A percentile compares a stretch with the other conserved stretches of the same genome.
phyloP scores from a whole-genome alignment of 2,113 vertebrate genomes.

The Lonchura striata region DNA sequence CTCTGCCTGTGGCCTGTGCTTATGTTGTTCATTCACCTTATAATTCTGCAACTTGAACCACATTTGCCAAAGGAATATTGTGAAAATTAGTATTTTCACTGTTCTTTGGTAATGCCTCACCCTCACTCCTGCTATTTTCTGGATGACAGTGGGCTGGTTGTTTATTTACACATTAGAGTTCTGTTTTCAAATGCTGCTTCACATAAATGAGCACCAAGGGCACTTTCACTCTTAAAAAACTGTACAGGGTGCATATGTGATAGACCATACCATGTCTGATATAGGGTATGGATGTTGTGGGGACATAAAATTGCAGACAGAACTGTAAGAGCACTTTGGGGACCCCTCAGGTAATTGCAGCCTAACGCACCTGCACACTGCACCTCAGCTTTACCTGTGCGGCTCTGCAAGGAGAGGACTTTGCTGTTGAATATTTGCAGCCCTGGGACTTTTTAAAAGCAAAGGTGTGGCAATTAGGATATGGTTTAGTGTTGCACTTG shows the following conservation, averaged over 20 bases:
- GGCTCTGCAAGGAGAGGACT: not conserved
- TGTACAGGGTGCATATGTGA: accelerated
- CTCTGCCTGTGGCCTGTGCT: not conserved
- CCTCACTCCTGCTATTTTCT: not conserved
- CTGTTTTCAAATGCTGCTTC: not conserved
- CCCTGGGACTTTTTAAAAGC: not conserved
- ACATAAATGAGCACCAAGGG: not conserved
- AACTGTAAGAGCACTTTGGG: not conserved
- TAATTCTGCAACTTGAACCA: not conserved
- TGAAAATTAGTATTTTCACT: not conserved
- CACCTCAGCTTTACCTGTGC: not conserved
- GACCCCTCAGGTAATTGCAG: accelerated
- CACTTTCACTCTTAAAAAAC: not conserved
- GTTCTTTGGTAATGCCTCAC: not conserved
- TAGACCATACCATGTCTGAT: not conserved
- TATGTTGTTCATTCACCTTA: not conserved
- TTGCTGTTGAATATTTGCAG: not conserved
- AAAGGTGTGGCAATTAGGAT: not conserved
- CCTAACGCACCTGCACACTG: accelerated
- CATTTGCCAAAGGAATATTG: not conserved
- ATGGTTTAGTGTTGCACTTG: not conserved
- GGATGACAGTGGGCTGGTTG: not conserved
- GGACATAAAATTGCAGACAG: not conserved
- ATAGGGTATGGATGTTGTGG: not conserved
- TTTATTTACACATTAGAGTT: not conserved